Conservation (phyloP, 2,113 vertebrate genomes). For the Melanerpes aurifrons region DNA sequence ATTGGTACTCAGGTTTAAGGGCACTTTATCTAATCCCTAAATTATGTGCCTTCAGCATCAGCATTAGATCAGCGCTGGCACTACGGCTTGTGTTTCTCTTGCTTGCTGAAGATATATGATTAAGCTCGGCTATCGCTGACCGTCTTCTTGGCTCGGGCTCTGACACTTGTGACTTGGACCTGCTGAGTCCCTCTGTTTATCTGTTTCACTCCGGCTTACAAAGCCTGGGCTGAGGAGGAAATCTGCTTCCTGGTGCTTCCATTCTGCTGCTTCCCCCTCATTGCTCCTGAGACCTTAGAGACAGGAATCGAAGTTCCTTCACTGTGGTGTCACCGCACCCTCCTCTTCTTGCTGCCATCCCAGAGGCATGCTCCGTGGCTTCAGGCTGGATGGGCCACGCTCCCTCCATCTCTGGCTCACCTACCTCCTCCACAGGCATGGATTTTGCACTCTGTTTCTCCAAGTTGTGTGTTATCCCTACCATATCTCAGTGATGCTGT, state of each 20-base stretch:
- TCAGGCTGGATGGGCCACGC: neutral
- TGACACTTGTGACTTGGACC: slow-evolving; percentile 8
- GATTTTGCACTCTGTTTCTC: neutral
- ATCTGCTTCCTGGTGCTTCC: neutral
- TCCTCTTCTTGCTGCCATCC: neutral
- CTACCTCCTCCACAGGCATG: neutral
- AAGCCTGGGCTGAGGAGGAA: slow-evolving; percentile 1
- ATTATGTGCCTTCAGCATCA: slow-evolving; percentile 24
- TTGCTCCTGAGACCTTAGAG: neutral
- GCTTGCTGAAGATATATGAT: slow-evolving; percentile 24
- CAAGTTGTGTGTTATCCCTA: neutral
- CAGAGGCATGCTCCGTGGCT: neutral
- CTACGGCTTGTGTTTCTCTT: neutral
- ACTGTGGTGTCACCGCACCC: neutral
- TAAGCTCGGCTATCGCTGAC: slow-evolving; percentile 3
- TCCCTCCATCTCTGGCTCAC: neutral
- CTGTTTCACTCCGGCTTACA: neutral
- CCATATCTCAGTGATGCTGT: neutral
- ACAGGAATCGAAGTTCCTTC: slow-evolving; percentile 26
- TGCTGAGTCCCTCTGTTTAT: neutral
- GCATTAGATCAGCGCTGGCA: slow-evolving; percentile 48
- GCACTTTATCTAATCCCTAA: slow-evolving; percentile 35
- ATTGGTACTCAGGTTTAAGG: neutral
- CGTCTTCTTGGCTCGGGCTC: slow-evolving; percentile 13
- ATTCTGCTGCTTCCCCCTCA: neutral